These are phyloP conservation scores for Caenorhabditis tropicalis DNA, from an alignment of 1,140 invertebrate species.

Conservation along the genomic window DNA sequence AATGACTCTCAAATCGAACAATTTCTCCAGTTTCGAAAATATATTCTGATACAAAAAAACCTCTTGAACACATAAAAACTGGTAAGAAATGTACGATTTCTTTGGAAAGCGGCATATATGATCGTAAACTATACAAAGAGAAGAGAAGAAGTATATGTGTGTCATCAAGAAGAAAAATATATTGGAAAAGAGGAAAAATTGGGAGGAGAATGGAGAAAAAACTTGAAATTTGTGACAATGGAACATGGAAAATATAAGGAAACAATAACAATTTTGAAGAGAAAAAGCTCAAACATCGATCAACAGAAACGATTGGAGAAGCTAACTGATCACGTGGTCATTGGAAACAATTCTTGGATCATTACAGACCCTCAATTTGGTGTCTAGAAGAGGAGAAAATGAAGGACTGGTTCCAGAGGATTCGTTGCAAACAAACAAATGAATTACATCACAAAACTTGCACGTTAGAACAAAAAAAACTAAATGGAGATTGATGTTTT, in stretches of 20 bases:
- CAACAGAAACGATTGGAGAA: neutral
- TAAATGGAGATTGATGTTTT: conserved; percentile 14
- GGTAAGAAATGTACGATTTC: neutral
- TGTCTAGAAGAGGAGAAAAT: too few species aligned
- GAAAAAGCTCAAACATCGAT: conserved; percentile 2
- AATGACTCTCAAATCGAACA: neutral
- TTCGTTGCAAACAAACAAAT: neutral
- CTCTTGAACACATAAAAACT: neutral
- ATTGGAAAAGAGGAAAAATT: neutral
- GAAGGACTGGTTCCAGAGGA: neutral
- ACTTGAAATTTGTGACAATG: neutral
- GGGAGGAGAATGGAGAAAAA: neutral
- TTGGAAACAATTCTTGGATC: conserved; percentile 21
- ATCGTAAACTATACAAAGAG: conserved; percentile 26
- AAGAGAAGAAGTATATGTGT: neutral
- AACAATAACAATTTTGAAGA: neutral
- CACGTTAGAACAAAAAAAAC: neutral
- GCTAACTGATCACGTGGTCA: conserved; percentile 19
- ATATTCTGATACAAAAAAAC: neutral
- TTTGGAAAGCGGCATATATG: neutral
- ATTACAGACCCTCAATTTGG: neutral
- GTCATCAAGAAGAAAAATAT: conserved; percentile 1
- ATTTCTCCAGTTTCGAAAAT: neutral
- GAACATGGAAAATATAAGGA: neutral
- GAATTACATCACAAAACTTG: neutral